phyloP scores from a whole-genome alignment of 1,140 invertebrate genomes.

The Drosophila arizonae region DNA sequence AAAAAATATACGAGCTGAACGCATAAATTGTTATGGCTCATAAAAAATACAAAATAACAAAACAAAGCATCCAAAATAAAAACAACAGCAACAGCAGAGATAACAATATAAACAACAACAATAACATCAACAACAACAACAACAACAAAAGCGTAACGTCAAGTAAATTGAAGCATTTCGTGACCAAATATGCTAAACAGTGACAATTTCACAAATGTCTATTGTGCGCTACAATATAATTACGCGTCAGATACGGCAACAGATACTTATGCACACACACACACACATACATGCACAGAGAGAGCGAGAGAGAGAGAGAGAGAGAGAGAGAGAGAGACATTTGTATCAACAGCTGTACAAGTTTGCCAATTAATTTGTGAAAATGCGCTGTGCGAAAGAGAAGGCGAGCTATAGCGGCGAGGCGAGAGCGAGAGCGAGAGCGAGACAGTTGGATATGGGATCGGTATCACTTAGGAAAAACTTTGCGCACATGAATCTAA shows the following conservation, averaged over 20 bases:
- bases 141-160: constrained; percentile 47
- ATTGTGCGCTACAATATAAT: constrained; percentile 70
- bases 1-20: constrained; percentile 49
- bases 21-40: constrained; percentile 77
- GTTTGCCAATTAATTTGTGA: constrained; percentile 79
- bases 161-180: constrained; percentile 67
- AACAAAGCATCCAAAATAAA: constrained; percentile 24
- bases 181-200: constrained; percentile 80
- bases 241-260: constrained; percentile 50
- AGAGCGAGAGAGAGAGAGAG: constrained; percentile 37
- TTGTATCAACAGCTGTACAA: constrained; percentile 57
- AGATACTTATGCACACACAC: constrained; percentile 25
- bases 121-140: constrained; percentile 12
- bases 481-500: constrained; percentile 64
- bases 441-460: constrained; percentile 21
- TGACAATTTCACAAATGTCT: constrained; percentile 80
- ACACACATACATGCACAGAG: constrained; percentile 1
- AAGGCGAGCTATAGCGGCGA: background rate
- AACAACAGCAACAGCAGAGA: constrained; percentile 3
- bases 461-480: constrained; percentile 54
- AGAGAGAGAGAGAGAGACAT: constrained; percentile 45
- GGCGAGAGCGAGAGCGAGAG: background rate
- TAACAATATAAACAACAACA: constrained; percentile 6
- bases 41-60: constrained; percentile 58
- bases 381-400: constrained; percentile 60